Percentiles rank a stretch among this genome's conserved stretches.
These are phyloP conservation scores for Dryobates pubescens DNA, from an alignment of 2,797 vertebrate species.

Conservation along the genomic window DNA sequence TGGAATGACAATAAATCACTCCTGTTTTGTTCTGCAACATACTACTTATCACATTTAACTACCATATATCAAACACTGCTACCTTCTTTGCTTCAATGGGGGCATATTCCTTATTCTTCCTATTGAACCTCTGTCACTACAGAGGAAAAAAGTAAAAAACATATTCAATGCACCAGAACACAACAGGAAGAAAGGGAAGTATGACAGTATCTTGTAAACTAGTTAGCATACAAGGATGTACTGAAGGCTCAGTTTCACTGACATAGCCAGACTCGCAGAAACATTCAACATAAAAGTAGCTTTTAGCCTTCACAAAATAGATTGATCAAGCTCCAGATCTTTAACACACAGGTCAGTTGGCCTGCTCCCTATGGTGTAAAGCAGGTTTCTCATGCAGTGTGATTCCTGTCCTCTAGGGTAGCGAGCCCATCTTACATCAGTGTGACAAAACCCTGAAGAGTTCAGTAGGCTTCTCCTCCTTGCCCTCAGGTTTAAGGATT, in stretches of 20 bases:
- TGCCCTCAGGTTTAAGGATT: background rate
- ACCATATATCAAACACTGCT: background rate
- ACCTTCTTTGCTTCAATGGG: background rate
- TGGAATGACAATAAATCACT: background rate
- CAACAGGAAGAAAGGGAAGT: background rate
- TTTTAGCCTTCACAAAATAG: background rate
- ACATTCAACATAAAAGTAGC: background rate
- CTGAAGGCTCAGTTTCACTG: background rate
- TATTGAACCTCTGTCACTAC: background rate
- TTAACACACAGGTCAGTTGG: background rate
- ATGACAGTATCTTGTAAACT: background rate
- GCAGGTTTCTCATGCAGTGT: background rate
- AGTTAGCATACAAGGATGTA: background rate
- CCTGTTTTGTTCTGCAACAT: background rate
- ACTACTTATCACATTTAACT: background rate
- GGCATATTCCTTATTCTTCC: background rate
- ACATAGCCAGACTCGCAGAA: background rate
- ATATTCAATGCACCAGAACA: background rate
- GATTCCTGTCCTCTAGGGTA: background rate
- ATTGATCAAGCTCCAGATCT: background rate
- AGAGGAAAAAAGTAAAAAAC: background rate
- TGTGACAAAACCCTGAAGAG: background rate
- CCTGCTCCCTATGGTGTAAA: rapidly evolving
- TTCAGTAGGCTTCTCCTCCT: background rate
- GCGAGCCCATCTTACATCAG: background rate